These are phyloP conservation scores for Bungarus multicinctus DNA, from an alignment of 2,113 vertebrate species.

Conservation along the genomic window DNA sequence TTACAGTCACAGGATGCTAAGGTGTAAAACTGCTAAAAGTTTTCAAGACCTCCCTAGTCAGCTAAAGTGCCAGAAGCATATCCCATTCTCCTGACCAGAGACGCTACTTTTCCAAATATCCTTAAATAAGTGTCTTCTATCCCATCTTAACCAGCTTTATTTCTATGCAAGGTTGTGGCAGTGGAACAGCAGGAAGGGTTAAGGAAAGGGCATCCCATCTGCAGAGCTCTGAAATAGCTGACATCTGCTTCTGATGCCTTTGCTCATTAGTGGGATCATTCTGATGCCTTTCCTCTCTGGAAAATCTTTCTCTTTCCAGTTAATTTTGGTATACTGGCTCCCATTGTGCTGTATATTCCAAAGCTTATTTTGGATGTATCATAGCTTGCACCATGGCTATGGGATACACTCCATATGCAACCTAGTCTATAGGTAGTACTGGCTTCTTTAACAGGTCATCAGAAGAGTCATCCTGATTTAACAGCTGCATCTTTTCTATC, in stretches of 20 bases:
- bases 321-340: neutral
- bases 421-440: neutral
- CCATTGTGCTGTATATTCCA: neutral
- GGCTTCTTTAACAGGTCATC: neutral
- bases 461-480: neutral
- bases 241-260: neutral
- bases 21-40: neutral
- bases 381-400: neutral
- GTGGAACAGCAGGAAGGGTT: neutral
- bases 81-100: neutral
- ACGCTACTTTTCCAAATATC: neutral
- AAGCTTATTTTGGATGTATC: neutral
- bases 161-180: neutral
- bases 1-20: neutral
- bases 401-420: neutral
- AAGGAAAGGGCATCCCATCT: neutral
- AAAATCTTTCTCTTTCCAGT: neutral
- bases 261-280: neutral
- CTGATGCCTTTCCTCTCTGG: neutral
- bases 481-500: neutral
- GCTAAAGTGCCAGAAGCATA: neutral
- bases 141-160: neutral
- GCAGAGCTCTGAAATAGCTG: neutral
- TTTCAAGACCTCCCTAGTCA: neutral
- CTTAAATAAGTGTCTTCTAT: neutral